Base-by-base conservation (phyloP, 2,113 vertebrate genomes). In the Jacana jacana region DNA sequence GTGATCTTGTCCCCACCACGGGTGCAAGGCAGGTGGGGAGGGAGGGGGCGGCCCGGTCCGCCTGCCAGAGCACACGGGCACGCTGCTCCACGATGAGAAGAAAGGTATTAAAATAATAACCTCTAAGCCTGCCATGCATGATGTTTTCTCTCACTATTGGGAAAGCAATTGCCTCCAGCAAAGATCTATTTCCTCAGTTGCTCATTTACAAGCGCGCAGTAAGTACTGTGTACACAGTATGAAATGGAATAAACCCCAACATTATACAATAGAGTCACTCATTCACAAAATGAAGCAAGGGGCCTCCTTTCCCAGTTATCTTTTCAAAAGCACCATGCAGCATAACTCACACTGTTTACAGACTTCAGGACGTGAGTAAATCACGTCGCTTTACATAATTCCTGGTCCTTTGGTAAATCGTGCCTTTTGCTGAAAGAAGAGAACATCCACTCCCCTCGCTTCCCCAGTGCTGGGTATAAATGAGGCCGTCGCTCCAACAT, bases 131-230 rank as follows among this genome's bases (percentile, higher is more conserved):
- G 91, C 95, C 88, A 60, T 3, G 48, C 78, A 31, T 35, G 80
- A 61, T 55, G 92, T 65, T 96, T 89, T 57, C 97, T 83, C 83
- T 97, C 89, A 40, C 92, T 91, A 86, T 44, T 81, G 95, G 94
- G 92, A 95, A 95, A 95, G 95, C 84, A 95, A 95, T 89, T 83
- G 97, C 97, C 95, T 95, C 92, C 96, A 96, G 97, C 95, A 90
- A 93, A 95, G 94, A 96, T 95, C 96, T 81, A 88, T 97, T 94
- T 96, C 94, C 94, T 82, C 3, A 5, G 90, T 52, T 87, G 91
- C 96, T 93, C 92, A 39, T 90, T 96, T 58, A 49, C 49, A 58
- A 90, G 79, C 57, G 10, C 3, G 6, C 44, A 33, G 94, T 78
- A 75, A 94, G 92, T 8, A 84, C 93, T 85, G 93, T 48, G 70